These are phyloP conservation scores for Gulo gulo DNA, from an alignment of 2,113 vertebrate genomes.

Conservation along the genomic window DNA sequence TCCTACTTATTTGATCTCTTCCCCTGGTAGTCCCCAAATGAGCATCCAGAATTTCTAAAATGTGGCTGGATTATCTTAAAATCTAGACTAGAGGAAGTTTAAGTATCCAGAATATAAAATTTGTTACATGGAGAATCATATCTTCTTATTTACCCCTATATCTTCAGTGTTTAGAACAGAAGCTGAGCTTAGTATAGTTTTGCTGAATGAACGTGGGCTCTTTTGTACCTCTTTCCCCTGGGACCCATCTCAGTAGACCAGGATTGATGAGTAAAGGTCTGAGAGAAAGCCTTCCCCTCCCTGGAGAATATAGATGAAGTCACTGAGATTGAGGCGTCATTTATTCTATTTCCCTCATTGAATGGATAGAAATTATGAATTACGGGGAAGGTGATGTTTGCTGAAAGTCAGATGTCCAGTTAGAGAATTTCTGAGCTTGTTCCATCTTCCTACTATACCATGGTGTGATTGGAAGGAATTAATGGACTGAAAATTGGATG, in stretches of 20 bases:
- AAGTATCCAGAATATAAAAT: not conserved
- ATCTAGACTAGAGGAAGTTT: not conserved
- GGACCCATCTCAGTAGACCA: not conserved
- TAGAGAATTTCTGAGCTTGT: not conserved
- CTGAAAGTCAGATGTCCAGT: not conserved
- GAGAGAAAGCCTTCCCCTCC: not conserved
- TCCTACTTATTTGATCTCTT: not conserved
- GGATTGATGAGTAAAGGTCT: rapidly evolving
- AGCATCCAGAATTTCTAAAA: not conserved
- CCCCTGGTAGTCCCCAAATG: not conserved
- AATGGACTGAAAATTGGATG: not conserved
- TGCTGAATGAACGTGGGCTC: not conserved
- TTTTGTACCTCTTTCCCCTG: not conserved
- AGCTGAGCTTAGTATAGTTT: not conserved
- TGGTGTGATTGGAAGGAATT: not conserved
- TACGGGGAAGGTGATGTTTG: not conserved
- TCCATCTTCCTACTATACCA: not conserved
- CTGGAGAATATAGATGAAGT: not conserved
- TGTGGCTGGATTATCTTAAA: not conserved
- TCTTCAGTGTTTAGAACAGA: not conserved
- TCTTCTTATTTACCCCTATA: not conserved
- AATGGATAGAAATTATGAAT: not conserved
- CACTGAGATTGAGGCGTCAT: not conserved
- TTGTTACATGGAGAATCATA: not conserved
- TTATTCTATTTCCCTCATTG: not conserved